phyloP scores from a whole-genome alignment of 2,797 vertebrate species.

The Coendou prehensilis region DNA sequence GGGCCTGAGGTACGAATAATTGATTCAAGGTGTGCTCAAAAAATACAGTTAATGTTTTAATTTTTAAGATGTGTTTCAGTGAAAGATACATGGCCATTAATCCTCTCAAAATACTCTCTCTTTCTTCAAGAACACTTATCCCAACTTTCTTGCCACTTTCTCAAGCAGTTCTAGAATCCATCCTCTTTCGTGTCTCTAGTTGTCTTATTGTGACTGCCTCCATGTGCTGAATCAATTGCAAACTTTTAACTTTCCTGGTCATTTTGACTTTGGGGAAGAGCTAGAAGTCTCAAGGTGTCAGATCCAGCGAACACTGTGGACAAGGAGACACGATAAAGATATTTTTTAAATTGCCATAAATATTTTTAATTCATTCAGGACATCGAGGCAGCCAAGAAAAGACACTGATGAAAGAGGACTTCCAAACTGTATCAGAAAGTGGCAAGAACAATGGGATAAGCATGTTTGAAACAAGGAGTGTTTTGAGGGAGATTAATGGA shows the following conservation, averaged over 20 bases:
- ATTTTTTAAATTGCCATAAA: background rate
- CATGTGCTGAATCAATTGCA: background rate
- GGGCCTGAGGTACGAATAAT: background rate
- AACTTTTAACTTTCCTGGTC: background rate
- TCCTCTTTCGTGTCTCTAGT: background rate
- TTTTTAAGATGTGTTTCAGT: background rate
- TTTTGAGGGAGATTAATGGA: background rate
- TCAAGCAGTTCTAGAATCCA: background rate
- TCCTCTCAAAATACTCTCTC: background rate
- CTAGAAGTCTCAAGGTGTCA: background rate
- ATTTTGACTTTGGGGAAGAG: background rate
- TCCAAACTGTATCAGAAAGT: background rate
- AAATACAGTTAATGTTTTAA: background rate
- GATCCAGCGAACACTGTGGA: background rate
- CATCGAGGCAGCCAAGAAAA: background rate
- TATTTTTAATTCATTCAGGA: background rate
- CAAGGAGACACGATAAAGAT: background rate
- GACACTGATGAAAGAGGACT: background rate
- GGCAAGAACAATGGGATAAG: background rate
- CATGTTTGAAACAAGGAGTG: background rate
- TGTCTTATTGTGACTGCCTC: background rate
- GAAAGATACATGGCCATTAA: background rate
- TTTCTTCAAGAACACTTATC: background rate
- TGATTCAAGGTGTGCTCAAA: background rate
- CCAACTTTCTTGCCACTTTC: background rate